Base-by-base conservation (phyloP, 1,140 invertebrate species). In the Heliconius nattereri region DNA sequence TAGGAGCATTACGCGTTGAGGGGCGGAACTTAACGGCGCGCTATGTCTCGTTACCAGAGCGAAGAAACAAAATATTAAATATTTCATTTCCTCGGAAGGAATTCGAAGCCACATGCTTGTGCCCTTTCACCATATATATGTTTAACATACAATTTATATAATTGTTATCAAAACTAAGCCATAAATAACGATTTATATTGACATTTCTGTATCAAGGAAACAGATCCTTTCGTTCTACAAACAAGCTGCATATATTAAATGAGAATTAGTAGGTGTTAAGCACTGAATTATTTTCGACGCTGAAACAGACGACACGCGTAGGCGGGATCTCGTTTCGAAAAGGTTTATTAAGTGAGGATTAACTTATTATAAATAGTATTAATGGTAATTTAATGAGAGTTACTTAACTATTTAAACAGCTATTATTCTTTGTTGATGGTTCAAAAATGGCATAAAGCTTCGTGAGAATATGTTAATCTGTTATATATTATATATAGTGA, bases 221-320 rank as follows among this genome's bases (percentile, higher is more conserved):
- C 60, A 66, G 60, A 66, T 66, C 60, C 60, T 66, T 66, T 66
- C 60, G 26, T 66, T 66, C 60, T 29, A 29, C 60, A 66, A 66
- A 66, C 60, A 66, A 66, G 23, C 16, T 16, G 60, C 5, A 66
- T 66, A 26, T 66, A 66, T 66, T 66, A 66, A 66, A 66, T 66
- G 26, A 26, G 13, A 66, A 66, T 66, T 66, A 66, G 60, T 66
- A 66, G 60, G 26, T 66, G 60, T 66, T 66, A 66, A 29, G 11
- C 23, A 29, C 60, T 66, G 60, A 66, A 66, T 66, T 66, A 66
- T 66, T 66, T 66, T 66, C 60, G 23, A 29, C 60, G 26, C 3
- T 66, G 60, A 66, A 66, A 23, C 60, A 66, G 60, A 66, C 60
- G 60, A 66, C 23, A 11, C 26, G 60, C 60, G 60, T 66, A 26